Evolutionary conservation across 2,113 vertebrate genomes (phyloP).

Genomic region (Dasypus novemcinctus): DNA sequence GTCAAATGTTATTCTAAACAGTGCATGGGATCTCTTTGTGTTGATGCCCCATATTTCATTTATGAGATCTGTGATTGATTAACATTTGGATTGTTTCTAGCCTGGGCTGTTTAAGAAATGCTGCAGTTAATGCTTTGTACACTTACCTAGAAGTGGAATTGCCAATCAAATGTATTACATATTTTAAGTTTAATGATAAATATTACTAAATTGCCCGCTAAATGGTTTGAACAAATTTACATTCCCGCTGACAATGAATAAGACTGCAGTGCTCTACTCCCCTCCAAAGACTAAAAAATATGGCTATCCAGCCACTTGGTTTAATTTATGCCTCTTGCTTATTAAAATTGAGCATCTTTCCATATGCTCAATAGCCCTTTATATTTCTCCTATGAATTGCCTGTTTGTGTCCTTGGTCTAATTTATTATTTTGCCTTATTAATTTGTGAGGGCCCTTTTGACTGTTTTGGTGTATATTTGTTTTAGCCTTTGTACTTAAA

Average conservation of each 20-base stretch:
- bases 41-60: neutral
- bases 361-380: neutral
- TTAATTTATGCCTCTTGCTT: slow-evolving; percentile 31
- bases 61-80: neutral
- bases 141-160: slow-evolving; percentile 12
- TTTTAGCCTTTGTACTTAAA: neutral
- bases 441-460: neutral
- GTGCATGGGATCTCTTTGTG: neutral
- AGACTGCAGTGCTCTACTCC: neutral
- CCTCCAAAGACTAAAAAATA: neutral
- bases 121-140: neutral
- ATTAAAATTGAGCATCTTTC: slow-evolving; percentile 27
- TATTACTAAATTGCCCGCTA: neutral
- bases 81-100: slow-evolving; percentile 25
- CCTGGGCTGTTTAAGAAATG: neutral
- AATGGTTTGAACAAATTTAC: slow-evolving; percentile 7
- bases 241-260: neutral
- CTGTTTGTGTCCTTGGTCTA: neutral
- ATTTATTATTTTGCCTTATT: neutral
- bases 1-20: neutral
- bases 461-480: neutral
- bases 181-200: slow-evolving; percentile 6
- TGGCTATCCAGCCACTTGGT: neutral
- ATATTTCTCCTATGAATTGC: neutral
- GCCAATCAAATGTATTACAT: neutral